These are phyloP conservation scores for Parazoanthus darwini DNA, from an alignment of 92 coral and sea anemone genomes.

Conservation along the genomic window DNA sequence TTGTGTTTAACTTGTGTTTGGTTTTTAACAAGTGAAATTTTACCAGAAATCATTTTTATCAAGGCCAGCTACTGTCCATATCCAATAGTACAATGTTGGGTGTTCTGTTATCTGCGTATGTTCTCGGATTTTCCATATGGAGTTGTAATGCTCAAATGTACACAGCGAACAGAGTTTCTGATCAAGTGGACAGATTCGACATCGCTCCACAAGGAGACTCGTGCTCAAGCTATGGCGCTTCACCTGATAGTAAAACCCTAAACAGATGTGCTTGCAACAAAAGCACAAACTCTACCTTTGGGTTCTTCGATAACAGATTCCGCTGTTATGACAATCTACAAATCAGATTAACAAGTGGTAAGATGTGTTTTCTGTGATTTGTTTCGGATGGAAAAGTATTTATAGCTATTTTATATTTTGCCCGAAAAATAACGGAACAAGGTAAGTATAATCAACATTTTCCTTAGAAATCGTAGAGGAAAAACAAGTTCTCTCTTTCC, in stretches of 20 bases:
- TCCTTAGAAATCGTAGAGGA: too few relatives aligned
- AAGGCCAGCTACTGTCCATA: neutral
- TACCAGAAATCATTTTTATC: neutral
- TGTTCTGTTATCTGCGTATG: neutral
- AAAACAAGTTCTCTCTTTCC: too few relatives aligned
- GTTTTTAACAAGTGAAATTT: too few relatives aligned
- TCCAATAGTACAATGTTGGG: neutral
- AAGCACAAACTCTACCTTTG: neutral
- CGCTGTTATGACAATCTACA: neutral
- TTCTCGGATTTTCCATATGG: neutral
- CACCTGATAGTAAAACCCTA: neutral
- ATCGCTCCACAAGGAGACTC: neutral
- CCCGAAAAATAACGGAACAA: neutral
- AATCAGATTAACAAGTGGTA: constrained; percentile 14
- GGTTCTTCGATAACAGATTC: neutral
- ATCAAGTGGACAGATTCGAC: neutral
- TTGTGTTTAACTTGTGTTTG: neutral
- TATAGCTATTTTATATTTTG: too few relatives aligned
- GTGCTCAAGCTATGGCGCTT: neutral
- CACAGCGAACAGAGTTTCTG: neutral
- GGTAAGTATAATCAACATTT: too few relatives aligned
- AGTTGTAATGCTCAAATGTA: neutral
- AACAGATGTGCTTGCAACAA: neutral
- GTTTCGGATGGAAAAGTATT: neutral
- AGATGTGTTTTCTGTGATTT: neutral